phyloP scores from a whole-genome alignment of 1,140 invertebrate species.

The Musca vetustissima region DNA sequence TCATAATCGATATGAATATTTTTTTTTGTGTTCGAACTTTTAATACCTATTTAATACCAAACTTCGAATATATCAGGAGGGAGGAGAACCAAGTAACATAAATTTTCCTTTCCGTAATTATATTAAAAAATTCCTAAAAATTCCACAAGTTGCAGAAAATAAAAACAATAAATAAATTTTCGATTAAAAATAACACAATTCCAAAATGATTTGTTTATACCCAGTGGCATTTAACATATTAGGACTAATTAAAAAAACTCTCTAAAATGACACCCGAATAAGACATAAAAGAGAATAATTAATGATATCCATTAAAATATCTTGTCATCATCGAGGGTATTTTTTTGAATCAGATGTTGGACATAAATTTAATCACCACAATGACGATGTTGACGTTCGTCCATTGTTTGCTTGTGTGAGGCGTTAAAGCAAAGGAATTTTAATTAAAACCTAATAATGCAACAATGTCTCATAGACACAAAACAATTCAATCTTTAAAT shows the following conservation, averaged over 20 bases:
- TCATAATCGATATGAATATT: too few species aligned
- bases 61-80: too few species aligned
- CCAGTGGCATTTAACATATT: conserved; percentile 3
- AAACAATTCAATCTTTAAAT: too few species aligned
- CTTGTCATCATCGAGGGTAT: neutral
- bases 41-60: too few species aligned
- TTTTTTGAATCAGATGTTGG: conserved; percentile 14
- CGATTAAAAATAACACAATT: neutral
- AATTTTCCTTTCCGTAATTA: too few species aligned
- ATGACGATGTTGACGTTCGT: neutral
- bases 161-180: too few species aligned
- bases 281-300: conserved; percentile 12
- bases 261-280: neutral
- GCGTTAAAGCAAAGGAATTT: neutral
- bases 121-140: too few species aligned
- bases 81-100: too few species aligned
- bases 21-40: too few species aligned
- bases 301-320: conserved; percentile 18
- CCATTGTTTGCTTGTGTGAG: neutral
- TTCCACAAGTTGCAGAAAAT: too few species aligned
- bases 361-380: conserved; percentile 5
- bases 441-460: conserved; percentile 4
- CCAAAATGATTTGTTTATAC: neutral
- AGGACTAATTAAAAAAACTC: conserved; percentile 11
- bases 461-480: too few species aligned